Base-by-base conservation (phyloP, 2,113 vertebrate species). In the Halcyon senegalensis region DNA sequence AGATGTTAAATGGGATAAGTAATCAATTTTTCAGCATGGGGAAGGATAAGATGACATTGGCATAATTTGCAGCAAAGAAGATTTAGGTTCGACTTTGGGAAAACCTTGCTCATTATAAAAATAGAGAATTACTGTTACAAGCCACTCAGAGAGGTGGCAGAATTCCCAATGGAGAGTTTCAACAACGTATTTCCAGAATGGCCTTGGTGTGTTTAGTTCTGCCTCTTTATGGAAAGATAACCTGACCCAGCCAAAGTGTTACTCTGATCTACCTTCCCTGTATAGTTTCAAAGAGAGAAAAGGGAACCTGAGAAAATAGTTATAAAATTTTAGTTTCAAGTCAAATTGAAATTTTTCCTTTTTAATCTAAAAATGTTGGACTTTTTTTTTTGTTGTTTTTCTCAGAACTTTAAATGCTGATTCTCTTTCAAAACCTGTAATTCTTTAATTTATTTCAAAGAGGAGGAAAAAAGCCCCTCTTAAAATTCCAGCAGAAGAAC, bases 71-170 rank as follows among this genome's bases (percentile, higher is more conserved):
- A 94, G 62, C 69, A 79, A 77, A 78, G 68, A 85, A 82, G 11
- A 48, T 37, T 93, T 87, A 79, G 30, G 39, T 91, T 79, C 93
- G 91, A 91, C 87, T 92, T 89, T 70, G 90, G 43, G 59, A 88
- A 92, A 93, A 92, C 68, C 64, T 94, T 94, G 66, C 13, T 89
- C 95, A 91, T 69, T 85, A 67, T 76, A 93, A 89, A 66, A 89
- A 87, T 60, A 91, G 87, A 84, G 81, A 87, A 92, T 67, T 84
- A 67, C 64, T 59, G 35, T 82, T 84, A 39, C 11, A 50, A 67
- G 50, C 81, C 82, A 76, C 56, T 91, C 27, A 39, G 76, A 94
- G 68, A 91, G 37, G 60, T 70, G 66, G 77, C 70, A 95, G 77
- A 87, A 96, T 79, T 93, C 37, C 74, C 81, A 76, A 31, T 66